A percentile compares a stretch with the other conserved stretches of the same genome.
Evolutionary conservation across 1,140 invertebrate species (phyloP).

Genomic region (Megalopta genalis): DNA sequence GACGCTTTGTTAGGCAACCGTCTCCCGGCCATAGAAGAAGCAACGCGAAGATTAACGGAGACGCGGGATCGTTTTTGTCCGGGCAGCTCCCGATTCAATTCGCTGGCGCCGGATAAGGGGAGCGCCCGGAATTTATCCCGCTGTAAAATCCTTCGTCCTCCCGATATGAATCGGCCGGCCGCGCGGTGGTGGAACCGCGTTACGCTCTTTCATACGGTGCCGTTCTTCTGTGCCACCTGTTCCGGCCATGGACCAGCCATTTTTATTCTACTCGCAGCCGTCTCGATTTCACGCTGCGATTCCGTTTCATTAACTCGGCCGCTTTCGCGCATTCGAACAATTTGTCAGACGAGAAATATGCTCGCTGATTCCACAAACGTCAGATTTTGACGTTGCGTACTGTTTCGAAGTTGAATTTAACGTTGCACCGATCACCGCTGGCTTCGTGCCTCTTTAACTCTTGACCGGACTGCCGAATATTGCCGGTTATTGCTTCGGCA

Average conservation of each 20-base stretch:
- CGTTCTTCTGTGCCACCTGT: constrained; percentile 26
- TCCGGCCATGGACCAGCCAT: neutral
- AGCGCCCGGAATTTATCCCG: constrained; percentile 45
- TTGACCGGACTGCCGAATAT: no score
- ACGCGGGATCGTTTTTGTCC: constrained; percentile 14
- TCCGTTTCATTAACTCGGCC: neutral
- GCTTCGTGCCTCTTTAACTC: no score
- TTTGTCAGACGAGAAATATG: no score
- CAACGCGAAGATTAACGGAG: constrained; percentile 10
- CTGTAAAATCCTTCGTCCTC: constrained; percentile 27
- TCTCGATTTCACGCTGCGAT: neutral
- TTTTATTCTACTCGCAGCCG: neutral
- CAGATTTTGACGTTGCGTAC: no score
- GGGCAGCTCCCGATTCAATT: constrained; percentile 36
- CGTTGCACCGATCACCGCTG: no score
- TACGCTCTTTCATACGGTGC: neutral
- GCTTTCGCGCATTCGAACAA: neutral
- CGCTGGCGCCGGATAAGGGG: constrained; percentile 24
- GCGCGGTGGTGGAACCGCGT: neutral
- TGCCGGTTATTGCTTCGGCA: no score
- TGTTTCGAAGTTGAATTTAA: no score
- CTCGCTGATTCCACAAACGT: no score
- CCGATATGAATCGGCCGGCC: constrained; percentile 38
- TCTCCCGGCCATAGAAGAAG: neutral
- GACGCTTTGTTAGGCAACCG: neutral